Base-by-base conservation (phyloP, 2,797 vertebrate species). In the Lagorchestes hirsutus region DNA sequence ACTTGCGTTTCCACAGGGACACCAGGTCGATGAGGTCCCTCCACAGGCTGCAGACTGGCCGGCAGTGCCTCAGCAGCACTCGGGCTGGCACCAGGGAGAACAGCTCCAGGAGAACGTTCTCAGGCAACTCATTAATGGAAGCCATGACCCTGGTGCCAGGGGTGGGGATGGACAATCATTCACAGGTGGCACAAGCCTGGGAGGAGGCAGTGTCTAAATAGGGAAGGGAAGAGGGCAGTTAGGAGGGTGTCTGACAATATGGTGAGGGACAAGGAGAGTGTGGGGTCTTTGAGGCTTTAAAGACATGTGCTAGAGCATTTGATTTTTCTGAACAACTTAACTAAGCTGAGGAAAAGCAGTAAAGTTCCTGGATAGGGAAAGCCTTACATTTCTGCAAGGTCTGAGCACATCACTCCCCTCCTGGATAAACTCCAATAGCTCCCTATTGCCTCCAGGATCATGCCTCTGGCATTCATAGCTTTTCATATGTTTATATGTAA, bases 21-120 rank as follows among this genome's bases (percentile, higher is more conserved):
- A 46, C 50, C 18, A 59, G 93, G 58, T 99, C 99, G 0, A 98
- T 98, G 91, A 99, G 92, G 6, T 98, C 98, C 95, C 98, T 98
- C 99, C 99, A 99, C 5, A 98, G 97, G 1, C 6, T 97, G 95
- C 99, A 99, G 91, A 99, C 99, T 52, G 98, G 96, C 5, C 98
- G 98, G 94, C 98, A 99, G 24, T 92, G 55, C 5, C 24, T 5
- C 6, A 99, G 98, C 95, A 99, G 98, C 22, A 98, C 96, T 3
- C 95, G 0, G 0, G 97, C 96, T 0, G 99, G 98, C 2, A 99
- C 93, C 52, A 98, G 97, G 94, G 98, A 96, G 90, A 99, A 98
- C 94, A 99, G 98, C 98, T 99, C 98, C 98, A 99, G 98, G 90
- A 99, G 54, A 59, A 98, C 97, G 4, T 98, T 97, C 55, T 97